Evolutionary conservation across 1,140 invertebrate species (phyloP), one percentile per base, ranked within the genome.

Genomic region (Eumaeus atala): DNA sequence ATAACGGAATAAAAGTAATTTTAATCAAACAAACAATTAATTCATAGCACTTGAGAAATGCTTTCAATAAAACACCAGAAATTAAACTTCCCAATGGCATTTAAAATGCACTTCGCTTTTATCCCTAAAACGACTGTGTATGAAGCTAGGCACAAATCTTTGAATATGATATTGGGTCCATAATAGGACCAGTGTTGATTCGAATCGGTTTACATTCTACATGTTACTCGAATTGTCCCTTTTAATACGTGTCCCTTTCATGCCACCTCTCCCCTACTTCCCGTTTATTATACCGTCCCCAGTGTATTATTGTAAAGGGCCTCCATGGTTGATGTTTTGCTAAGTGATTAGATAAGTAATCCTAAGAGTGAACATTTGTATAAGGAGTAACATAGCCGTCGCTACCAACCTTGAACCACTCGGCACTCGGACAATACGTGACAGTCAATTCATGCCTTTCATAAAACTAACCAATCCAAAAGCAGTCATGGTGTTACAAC

Each of bases 171-270:
- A 12, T 44, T 36, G 48, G 47, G 44, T 21, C 38, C 40, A 51
- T 21, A 14, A 56, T 38, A 51, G 47, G 51, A 56, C 44, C 36
- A 35, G 10, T 42, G 47, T 59, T 54, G 48, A 50, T 48, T 35
- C 36, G 34, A 53, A 44, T 47, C 11, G 4, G 14, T 56, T 61
- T 53, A 49, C 36, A 53, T 40, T 58, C 53, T 53, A 52, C 33
- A 40, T 36, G 50, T 61, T 11, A 48, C 56, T 60, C 49, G 17
- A 51, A 44, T 40, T 55, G 52, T 59, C 48, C 52, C 52, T 59
- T 59, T 54, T 48, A 54, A 54, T 54, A 51, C 52, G 48, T 54
- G 48, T 28, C 21, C 21, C 21, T 28, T 28, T 6, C 21, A 28
- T 28, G 6, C 6, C 58, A 51, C 53, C 49, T 53, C 54, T 56